These are phyloP conservation scores for Accipiter cooperii DNA, from an alignment of 2,113 vertebrate genomes.

Conservation along the genomic window DNA sequence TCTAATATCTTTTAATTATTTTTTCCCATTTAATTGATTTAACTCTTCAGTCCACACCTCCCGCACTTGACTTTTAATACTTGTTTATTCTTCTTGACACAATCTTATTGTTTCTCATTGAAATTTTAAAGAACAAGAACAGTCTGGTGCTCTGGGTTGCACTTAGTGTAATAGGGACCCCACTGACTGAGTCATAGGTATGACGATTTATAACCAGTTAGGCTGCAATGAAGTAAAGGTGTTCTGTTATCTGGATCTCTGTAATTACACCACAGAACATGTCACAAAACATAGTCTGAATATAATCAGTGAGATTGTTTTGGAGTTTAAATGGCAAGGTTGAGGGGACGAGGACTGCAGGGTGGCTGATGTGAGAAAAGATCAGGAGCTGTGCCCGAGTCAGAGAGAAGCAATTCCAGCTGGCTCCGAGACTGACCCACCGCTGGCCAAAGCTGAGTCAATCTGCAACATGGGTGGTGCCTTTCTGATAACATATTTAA, in stretches of 20 bases:
- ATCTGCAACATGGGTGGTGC: too few species aligned
- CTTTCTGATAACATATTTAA: background rate
- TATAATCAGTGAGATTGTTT: background rate
- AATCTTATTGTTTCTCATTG: background rate
- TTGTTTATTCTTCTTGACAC: background rate
- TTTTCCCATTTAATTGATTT: background rate
- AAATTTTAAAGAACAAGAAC: background rate
- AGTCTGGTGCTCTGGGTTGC: background rate
- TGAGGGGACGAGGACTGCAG: accelerated
- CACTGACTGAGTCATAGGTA: background rate
- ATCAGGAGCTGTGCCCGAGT: background rate
- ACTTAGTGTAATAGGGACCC: background rate
- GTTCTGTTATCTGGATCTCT: background rate
- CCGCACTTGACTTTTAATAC: background rate
- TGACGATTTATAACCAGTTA: background rate
- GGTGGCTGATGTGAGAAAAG: background rate
- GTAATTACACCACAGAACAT: background rate
- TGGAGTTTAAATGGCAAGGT: background rate
- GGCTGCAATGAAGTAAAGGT: background rate
- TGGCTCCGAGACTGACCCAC: background rate
- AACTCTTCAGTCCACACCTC: background rate
- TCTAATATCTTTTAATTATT: background rate
- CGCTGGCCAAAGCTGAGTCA: background rate
- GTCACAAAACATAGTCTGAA: background rate
- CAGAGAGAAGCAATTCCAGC: background rate